Evolutionary conservation across 1,140 invertebrate genomes (phyloP), one percentile per base, ranked within the genome.

Genomic region (Laodelphax striatellus): DNA sequence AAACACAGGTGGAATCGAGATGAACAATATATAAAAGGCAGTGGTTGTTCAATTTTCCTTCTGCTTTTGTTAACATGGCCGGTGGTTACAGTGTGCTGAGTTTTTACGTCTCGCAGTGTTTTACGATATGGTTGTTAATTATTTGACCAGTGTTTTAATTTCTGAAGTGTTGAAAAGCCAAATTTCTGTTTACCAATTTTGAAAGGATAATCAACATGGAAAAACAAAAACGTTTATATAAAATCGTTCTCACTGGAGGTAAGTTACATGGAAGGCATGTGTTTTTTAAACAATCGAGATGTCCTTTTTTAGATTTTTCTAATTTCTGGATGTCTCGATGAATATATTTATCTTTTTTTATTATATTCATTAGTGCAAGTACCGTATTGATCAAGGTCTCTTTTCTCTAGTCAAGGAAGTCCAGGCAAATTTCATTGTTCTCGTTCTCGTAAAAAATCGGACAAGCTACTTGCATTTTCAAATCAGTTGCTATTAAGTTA

Each of bases 51-150:
- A 50, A 50, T 50, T 50, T 50, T 50, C 21, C 46, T 50, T 50
- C 46, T 50, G 46, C 46, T 50, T 50, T 19, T 50, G 46, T 50
- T 50, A 50, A 50, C 46, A 50, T 50, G 46, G 46, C 46, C 46
- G 46, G 46, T 50, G 21, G 21, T 50, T 17, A 22, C 21, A 50
- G 46, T 50, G 16, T 50, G 46, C 21, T 22, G 46, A 50, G 46
- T 50, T 22, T 50, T 17, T 22, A 19, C 46, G 21, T 19, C 21
- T 19, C 21, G 46, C 16, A 19, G 46, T 19, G 16, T 22, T 19
- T 17, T 50, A 19, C 21, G 16, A 50, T 19, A 50, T 50, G 46
- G 46, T 22, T 50, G 16, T 50, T 50, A 50, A 17, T 5, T 9
- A 50, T 50, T 50, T 50, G 46, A 50, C 21, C 46, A 22, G 46